Evolutionary conservation across 2,113 vertebrate genomes (phyloP), one percentile per base, ranked within the genome.

Genomic region (Piprites chloris): DNA sequence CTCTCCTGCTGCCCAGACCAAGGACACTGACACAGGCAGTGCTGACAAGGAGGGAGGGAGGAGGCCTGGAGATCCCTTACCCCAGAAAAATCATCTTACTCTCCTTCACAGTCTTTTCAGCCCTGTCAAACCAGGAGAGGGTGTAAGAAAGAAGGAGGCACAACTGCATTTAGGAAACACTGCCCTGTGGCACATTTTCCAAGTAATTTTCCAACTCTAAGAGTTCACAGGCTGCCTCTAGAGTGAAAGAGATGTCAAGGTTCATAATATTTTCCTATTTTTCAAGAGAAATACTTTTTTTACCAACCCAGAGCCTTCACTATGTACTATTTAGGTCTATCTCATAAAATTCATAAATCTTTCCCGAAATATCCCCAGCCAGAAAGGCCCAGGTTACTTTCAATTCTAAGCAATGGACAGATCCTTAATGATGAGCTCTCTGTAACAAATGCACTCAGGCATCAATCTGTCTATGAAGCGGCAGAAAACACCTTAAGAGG

Each of bases 391-490:
- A 53, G 28, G n/a, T 74, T 69, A 42, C 87, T 59, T 90, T 79
- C 52, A 95, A 97, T 90, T 83, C 62, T 44, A 75, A 97, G 82
- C 86, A 67, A 68, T 6, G 47, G 35, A 85, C 68, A 68, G 93
- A 78, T 56, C 69, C 26, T 74, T 94, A 91, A 95, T 93, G 77
- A 94, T 89, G 91, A 96, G 84, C 53, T 93, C 14, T 73, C 15
- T 14, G 92, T 55, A 85, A 83, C 75, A 94, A 95, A 97, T 55
- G 95, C 41, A 44, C 66, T 84, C 7, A 6, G 65, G 47, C 79
- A 87, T 87, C 96, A 95, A 95, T 85, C 97, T 69, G 49, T 94
- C 84, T 69, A 39, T 13, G 78, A 81, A 81, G 95, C 65, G 92
- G 95, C 23, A 59, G 83, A 83, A 80, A 67, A 62, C 68, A 79